Base-by-base conservation (phyloP, 1,140 invertebrate species). In the Hypsibius dujardini region DNA sequence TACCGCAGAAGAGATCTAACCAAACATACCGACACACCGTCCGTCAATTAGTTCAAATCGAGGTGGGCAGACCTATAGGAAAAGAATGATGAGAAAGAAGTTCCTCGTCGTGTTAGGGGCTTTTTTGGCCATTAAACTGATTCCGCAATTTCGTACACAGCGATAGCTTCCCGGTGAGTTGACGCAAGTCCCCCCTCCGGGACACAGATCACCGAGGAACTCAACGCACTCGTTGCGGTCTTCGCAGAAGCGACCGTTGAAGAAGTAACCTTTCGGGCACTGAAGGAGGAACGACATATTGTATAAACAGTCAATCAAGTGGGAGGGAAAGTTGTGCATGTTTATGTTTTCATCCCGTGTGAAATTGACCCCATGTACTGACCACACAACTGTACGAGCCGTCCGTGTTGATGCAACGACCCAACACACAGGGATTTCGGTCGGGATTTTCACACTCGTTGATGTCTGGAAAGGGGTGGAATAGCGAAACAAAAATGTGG, bases 131-230 rank as follows among this genome's bases (percentile, higher is more conserved):
- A 28, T 28, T 28, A 28, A 28, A 28, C 28, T 28, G 28, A 28
- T 28, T 28, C 28, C 28, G 28, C 28, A 28, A 28, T 28, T 28
- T 28, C 28, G 28, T 28, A 28, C 28, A 75, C 88, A 89, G 1
- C 82, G 77, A 76, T 85, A 89, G 1, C 85, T 85, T 14, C 87
- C 87, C 1, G 83, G 81, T 0, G 83, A 84, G 76, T 90, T 89
- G 1, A 85, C 81, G 76, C 87, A 89, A 28, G 74, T 75, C 7
- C 84, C 84, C 69, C 86, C 87, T 84, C 86, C 62, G 12, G 62
- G 62, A 42, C 62, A 67, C 3, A 67, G 62, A 42, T 67, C 62
- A 15, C 62, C 62, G 12, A 67, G 62, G 62, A 67, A 67, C 42
- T 67, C 62, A 12, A 67, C 62, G 62, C 62, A 67, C 42, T 67